A percentile compares a stretch with the other conserved stretches of the same genome.
Evolutionary conservation across 2,888 invertebrate species (phyloP).

Genomic region (Calameuta idolon): DNA sequence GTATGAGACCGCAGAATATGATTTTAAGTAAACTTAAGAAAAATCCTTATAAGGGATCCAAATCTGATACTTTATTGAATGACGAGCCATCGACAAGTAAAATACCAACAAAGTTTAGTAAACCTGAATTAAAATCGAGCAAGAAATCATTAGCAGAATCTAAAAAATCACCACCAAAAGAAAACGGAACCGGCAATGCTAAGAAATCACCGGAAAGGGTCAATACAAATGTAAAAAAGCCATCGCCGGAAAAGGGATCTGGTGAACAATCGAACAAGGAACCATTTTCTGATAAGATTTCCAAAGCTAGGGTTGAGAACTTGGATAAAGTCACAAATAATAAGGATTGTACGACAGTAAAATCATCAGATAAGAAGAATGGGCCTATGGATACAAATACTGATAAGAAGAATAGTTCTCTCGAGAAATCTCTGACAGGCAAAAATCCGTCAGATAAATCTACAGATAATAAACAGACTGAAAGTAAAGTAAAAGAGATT

Average conservation of each 20-base stretch:
- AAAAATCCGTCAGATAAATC: constrained; percentile 42
- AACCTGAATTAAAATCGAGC: constrained; percentile 37
- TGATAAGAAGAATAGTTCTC: constrained; percentile 30
- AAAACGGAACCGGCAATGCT: constrained; percentile 32
- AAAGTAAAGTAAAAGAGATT: constrained; percentile 29
- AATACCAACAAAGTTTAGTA: constrained; percentile 56
- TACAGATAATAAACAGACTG: constrained; percentile 43
- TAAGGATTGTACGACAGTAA: constrained; percentile 32
- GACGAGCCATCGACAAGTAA: constrained; percentile 42
- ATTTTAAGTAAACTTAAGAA: constrained; percentile 71
- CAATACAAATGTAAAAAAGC: constrained; percentile 2
- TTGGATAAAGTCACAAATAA: constrained; percentile 52
- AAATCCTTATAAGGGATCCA: constrained; percentile 64
- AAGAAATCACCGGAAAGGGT: constrained; percentile 34
- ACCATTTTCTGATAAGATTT: constrained; percentile 22
- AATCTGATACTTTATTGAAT: constrained; percentile 40
- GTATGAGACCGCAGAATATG: constrained; percentile 36
- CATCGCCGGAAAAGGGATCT: constrained; percentile 15
- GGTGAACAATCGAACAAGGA: constrained; percentile 2
- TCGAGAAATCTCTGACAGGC: constrained; percentile 28
- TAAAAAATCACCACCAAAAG: constrained; percentile 43
- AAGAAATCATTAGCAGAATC: constrained; percentile 32
- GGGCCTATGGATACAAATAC: constrained; percentile 51
- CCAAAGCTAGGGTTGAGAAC: constrained; percentile 45
- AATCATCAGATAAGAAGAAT: constrained; percentile 65